These are phyloP conservation scores for Cephus nigrinus DNA, from an alignment of 2,888 invertebrate species.

Conservation along the genomic window DNA sequence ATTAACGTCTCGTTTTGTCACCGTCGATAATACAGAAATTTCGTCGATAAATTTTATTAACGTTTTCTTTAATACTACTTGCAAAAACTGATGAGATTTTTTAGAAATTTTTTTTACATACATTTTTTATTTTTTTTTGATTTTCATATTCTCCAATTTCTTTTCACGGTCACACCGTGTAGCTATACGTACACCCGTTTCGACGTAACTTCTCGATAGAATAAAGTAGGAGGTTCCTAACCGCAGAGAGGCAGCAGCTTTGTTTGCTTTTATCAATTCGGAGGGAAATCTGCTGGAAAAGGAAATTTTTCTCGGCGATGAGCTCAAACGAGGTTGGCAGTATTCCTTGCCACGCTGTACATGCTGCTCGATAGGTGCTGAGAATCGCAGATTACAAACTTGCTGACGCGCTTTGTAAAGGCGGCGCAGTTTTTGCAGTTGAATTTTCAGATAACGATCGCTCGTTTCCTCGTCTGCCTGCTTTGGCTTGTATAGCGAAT, in stretches of 20 bases:
- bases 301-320: slow-evolving; percentile 23
- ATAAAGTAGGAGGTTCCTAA: not conserved
- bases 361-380: slow-evolving; percentile 32
- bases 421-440: slow-evolving; percentile 22
- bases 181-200: not conserved
- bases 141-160: not conserved
- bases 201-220: not conserved
- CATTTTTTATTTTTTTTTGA: not conserved
- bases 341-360: slow-evolving; percentile 31
- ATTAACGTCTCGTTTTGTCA: not conserved
- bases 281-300: slow-evolving; percentile 1
- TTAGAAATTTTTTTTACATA: slow-evolving; percentile 4
- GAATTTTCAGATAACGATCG: slow-evolving; percentile 34
- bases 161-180: not conserved
- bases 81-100: not conserved
- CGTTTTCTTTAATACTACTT: not conserved
- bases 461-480: slow-evolving; percentile 17
- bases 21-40: slow-evolving; percentile 3
- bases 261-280: not conserved
- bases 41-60: slow-evolving; percentile 1
- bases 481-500: not conserved
- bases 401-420: slow-evolving; percentile 35
- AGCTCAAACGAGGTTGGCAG: slow-evolving; percentile 14
- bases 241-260: not conserved
- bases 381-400: slow-evolving; percentile 40